A percentile compares a stretch with the other conserved stretches of the same genome.
Conservation (phyloP, 2,888 invertebrate genomes). For the Thereva unica region DNA sequence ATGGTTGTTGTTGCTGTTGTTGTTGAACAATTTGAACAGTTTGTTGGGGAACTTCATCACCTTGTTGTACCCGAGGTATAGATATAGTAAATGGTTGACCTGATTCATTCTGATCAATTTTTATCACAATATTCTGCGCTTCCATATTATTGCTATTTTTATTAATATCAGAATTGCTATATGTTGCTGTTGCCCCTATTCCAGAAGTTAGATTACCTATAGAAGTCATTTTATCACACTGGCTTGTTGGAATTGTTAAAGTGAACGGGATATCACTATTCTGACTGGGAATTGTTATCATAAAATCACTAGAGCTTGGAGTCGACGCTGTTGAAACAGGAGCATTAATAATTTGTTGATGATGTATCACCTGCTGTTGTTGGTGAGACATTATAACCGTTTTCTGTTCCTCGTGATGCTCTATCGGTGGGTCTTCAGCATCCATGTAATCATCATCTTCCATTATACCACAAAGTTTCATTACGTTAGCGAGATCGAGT, state of each 20-base stretch:
- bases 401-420: conserved; percentile 15
- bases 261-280: conserved; percentile 56
- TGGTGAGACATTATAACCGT: conserved; percentile 4
- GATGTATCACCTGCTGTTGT: not conserved
- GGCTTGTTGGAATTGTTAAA: conserved; percentile 55
- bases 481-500: conserved; percentile 72
- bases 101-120: conserved; percentile 54
- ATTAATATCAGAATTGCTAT: conserved; percentile 13
- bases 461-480: conserved; percentile 72
- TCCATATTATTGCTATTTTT: conserved; percentile 41
- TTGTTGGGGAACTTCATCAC: conserved; percentile 45
- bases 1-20: conserved; percentile 39
- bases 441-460: conserved; percentile 67
- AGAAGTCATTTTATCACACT: conserved; percentile 39
- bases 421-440: conserved; percentile 43
- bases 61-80: conserved; percentile 57
- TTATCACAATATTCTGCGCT: conserved; percentile 56
- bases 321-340: conserved; percentile 38
- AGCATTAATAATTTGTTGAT: conserved; percentile 40
- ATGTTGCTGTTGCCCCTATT: not conserved
- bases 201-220: conserved; percentile 3
- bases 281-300: conserved; percentile 59
- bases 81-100: conserved; percentile 57
- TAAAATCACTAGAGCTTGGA: conserved; percentile 49
- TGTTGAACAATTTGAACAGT: not conserved